Conservation (phyloP, 1,140 invertebrate species). For the Rhizoglyphus robini region DNA sequence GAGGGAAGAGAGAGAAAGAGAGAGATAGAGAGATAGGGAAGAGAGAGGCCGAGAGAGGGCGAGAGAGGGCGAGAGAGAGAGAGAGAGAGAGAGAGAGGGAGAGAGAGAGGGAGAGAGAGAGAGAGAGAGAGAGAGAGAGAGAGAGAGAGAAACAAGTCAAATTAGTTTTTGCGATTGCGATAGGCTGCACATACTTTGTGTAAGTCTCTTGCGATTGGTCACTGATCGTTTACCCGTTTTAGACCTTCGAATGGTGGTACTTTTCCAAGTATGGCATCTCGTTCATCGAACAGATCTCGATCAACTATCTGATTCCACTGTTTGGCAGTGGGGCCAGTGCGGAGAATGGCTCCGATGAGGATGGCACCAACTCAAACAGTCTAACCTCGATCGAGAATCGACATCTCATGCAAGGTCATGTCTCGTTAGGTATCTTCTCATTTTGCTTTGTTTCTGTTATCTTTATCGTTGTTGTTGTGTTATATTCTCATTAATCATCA, state of each 20-base stretch:
- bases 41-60: too few species aligned
- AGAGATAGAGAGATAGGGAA: too few species aligned
- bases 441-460: background rate
- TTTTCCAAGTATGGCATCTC: constrained; percentile 96
- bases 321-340: constrained; percentile 58
- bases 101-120: too few species aligned
- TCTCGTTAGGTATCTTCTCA: background rate
- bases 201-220: background rate
- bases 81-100: too few species aligned
- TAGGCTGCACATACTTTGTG: background rate
- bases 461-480: background rate
- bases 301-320: constrained; percentile 86
- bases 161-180: too few species aligned
- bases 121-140: too few species aligned
- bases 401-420: constrained; percentile 1
- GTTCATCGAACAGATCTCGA: constrained; percentile 90
- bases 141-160: too few species aligned
- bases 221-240: constrained; percentile 18
- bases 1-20: too few species aligned
- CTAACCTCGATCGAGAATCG: constrained; percentile 8
- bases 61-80: too few species aligned
- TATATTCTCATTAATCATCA: background rate
- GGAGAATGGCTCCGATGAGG: background rate
- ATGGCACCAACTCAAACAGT: background rate
- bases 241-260: constrained; percentile 99